Evolutionary conservation across 2,888 invertebrate genomes (phyloP).

Genomic region (Cotesia congregata): DNA sequence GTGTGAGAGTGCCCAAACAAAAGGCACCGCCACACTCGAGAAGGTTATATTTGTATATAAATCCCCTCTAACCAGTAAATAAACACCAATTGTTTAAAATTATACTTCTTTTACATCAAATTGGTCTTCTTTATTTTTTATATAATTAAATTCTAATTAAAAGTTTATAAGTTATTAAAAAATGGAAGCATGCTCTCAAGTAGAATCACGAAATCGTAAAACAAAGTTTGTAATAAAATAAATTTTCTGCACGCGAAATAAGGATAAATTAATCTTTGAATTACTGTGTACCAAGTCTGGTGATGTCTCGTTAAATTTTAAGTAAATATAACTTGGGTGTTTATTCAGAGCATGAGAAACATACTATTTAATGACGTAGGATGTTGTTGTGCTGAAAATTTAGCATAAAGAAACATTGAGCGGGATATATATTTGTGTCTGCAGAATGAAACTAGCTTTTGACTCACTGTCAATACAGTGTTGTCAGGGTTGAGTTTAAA

Average conservation of each 20-base stretch:
- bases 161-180: too few species aligned
- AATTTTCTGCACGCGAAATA: background rate
- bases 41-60: background rate
- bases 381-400: background rate
- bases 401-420: background rate
- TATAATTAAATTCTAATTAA: background rate
- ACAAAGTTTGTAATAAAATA: background rate
- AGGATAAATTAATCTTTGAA: background rate
- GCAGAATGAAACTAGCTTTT: background rate
- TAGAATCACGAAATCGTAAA: background rate
- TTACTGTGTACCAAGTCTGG: background rate
- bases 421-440: background rate
- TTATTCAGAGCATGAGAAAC: background rate
- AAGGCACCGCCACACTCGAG: slow-evolving; percentile 5
- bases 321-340: background rate
- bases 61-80: background rate
- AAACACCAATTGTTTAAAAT: background rate
- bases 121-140: background rate
- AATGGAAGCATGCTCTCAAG: too few species aligned
- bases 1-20: background rate
- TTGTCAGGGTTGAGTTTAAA: slow-evolving; percentile 11
- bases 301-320: background rate
- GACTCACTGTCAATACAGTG: slow-evolving; percentile 7
- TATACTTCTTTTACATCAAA: background rate
- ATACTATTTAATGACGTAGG: background rate